Conservation (phyloP, 2,113 vertebrate genomes). For the Oreochromis niloticus region DNA sequence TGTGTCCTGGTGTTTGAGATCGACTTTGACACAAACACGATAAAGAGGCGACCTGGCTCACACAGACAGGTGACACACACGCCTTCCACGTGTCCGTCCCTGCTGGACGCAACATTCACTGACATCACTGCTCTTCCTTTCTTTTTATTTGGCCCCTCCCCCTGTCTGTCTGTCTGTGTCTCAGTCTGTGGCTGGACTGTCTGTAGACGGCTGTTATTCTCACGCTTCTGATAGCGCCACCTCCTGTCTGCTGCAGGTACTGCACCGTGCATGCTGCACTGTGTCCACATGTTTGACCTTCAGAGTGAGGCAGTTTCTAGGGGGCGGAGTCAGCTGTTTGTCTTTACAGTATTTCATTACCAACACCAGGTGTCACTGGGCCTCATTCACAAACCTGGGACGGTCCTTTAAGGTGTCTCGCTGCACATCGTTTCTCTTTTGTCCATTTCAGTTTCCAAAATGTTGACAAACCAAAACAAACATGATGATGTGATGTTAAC, state of each 20-base stretch:
- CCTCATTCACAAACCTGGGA: background rate
- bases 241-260: conserved; percentile 60
- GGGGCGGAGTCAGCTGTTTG: background rate
- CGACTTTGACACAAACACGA: conserved; percentile 77
- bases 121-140: background rate
- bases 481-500: background rate
- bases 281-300: background rate
- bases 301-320: background rate
- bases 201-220: conserved; percentile 36
- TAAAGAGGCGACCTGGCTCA: conserved; percentile 72
- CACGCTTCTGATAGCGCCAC: conserved; percentile 19
- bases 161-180: background rate
- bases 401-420: no score
- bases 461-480: background rate
- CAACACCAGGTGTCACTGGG: background rate
- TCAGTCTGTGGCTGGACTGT: background rate
- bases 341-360: background rate
- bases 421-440: background rate
- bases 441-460: background rate
- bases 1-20: conserved; percentile 77
- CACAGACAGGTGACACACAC: background rate
- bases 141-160: background rate
- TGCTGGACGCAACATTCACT: background rate
- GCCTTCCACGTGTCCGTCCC: background rate
- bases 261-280: background rate